These are phyloP conservation scores for Aurelia sp. DNA, from an alignment of 30 jellyfish, hydroid and myxozoan species.

Conservation along the genomic window DNA sequence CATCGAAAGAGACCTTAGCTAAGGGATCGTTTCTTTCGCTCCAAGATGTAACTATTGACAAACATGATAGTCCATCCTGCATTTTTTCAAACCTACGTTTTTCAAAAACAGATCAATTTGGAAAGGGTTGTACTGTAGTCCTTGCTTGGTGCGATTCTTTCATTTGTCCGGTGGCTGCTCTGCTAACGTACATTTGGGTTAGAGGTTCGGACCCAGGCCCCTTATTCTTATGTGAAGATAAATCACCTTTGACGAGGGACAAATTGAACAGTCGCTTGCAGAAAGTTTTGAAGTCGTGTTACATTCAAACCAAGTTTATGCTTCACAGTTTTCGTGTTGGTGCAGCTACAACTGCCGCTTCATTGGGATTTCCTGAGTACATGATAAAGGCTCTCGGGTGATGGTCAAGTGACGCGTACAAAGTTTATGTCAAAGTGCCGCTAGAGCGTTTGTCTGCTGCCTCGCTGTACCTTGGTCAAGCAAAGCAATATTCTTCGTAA, in stretches of 20 bases:
- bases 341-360: constrained; percentile 21
- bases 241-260: background rate
- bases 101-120: constrained; percentile 11
- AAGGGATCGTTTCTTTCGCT: background rate
- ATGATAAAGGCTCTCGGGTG: background rate
- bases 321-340: too few species aligned
- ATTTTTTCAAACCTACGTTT: background rate
- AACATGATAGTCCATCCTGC: background rate
- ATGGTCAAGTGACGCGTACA: background rate
- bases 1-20: background rate
- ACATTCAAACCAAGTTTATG: background rate
- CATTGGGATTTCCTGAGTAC: background rate
- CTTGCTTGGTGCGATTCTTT: background rate
- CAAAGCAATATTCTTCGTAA: too few species aligned
- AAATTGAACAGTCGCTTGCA: background rate
- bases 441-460: background rate
- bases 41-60: background rate
- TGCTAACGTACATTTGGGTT: background rate
- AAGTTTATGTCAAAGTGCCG: background rate
- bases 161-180: constrained; percentile 15
- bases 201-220: too few species aligned
- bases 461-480: too few species aligned
- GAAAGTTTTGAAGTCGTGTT: background rate
- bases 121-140: constrained; percentile 1
- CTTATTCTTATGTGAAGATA: background rate